Base-by-base conservation (phyloP, 2,797 vertebrate genomes). In the Sardinella longiceps region DNA sequence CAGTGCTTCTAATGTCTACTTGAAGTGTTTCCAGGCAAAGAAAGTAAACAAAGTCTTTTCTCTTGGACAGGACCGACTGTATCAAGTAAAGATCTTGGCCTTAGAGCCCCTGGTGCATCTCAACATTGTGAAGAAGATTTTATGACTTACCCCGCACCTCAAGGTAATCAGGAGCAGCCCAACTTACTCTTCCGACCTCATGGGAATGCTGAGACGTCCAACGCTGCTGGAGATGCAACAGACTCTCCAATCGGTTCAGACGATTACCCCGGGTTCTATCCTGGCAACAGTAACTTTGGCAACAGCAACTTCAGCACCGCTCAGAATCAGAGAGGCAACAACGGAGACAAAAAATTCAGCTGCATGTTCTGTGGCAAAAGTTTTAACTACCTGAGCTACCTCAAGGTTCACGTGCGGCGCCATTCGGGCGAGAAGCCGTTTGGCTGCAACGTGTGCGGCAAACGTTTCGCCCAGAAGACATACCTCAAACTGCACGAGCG, bases 381-480 rank as follows among this genome's bases (percentile, higher is more conserved):
- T 45, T 96, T 96, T 85, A 94, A 94, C 87, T 95, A 95, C 84
- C 33, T 96, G 81, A 95, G 94, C 87, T 95, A 95, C 87, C 89
- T 96, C 23, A 96, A 95, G 90, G 94, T 95, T 80, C 95, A 96
- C 90, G 92, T 95, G 80, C 88, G 95, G 82, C 91, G 94, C 14
- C 95, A 95, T 91, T 95, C 95, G 0, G 95, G 95, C 0, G 95
- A 96, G 89, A 96, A 96, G 81, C 95, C 95, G 0, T 96, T 94
- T 84, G 92, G 87, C 83, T 96, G 96, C 87, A 88, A 93, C 0
- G 92, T 95, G 30, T 96, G 95, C 9, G 95, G 95, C 25, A 95
- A 95, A 87, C 89, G 94, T 0, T 96, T 96, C 25, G 95, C 95
- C 48, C 95, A 96, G 86, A 95, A 96, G 88, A 95, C 95, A 0